Evolutionary conservation across 2,888 invertebrate species (phyloP), one percentile per base, ranked within the genome.

Genomic region (Galeruca laticollis): DNA sequence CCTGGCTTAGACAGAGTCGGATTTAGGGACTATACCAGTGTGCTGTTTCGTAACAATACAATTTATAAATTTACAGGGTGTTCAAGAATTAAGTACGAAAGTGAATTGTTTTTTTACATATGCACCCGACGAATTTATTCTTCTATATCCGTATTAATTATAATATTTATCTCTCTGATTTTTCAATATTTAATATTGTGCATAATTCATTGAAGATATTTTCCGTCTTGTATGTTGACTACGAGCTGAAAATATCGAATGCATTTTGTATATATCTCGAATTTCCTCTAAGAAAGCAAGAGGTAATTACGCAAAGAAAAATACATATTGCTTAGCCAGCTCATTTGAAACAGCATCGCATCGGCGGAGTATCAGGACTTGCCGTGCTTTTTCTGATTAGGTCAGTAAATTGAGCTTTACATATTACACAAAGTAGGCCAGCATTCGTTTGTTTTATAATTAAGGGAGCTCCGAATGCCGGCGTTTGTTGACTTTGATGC

Each of bases 321-420:
- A 68, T 66, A 71, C 62, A 71, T 74, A 75, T 75, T 72, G 74
- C 75, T 75, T 75, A 75, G 70, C 70, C 63, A 75, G 75, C 75
- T 75, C 71, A 72, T 75, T 75, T 74, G 71, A 73, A 68, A 71
- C 68, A 13, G 59, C 43, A 47, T 47, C 47, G 26, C 43, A 47
- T 13, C 47, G 26, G 49, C 10, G 20, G 33, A 33, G 18, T 13
- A 61, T 21, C 43, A 13, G 35, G 18, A 13, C 8, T 33, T 15
- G 15, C 37, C 52, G n/a, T 33, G 72, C 67, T 76, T 75, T 76
- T 76, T 76, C 75, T 76, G 76, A 75, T 76, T 76, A 76, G 76
- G 75, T 76, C 76, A 76, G 76, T 76, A 70, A 75, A 76, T 76
- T 75, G 72, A 73, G 74, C 76, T 76, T 76, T 76, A 75, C 76